Evolutionary conservation across 2,888 invertebrate genomes (phyloP).

Genomic region (Parascotia fuliginaria): DNA sequence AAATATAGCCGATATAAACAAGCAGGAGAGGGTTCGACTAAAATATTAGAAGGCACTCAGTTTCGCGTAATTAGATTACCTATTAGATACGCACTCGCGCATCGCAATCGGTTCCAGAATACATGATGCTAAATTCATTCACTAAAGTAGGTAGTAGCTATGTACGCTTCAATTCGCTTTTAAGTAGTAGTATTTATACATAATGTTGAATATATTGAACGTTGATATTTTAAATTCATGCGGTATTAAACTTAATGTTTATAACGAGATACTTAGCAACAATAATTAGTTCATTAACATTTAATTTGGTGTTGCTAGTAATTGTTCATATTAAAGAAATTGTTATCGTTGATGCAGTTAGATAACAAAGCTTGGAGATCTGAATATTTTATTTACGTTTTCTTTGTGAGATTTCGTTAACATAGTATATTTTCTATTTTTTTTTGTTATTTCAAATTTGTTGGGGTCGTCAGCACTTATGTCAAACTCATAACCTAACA

Average conservation of each 20-base stretch:
- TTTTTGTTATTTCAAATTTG: conserved; percentile 7
- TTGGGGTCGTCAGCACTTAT: not conserved
- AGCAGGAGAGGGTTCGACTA: conserved; percentile 72
- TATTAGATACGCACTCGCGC: conserved; percentile 54
- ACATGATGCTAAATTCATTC: conserved; percentile 12
- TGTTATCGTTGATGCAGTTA: conserved; percentile 27
- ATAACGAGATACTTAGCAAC: conserved; percentile 10
- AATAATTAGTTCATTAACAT: conserved; percentile 17
- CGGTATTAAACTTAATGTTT: too few relatives aligned
- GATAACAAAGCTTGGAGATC: conserved; percentile 19
- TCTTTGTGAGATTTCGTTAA: not conserved
- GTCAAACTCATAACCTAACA: not conserved
- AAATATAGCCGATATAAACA: conserved; percentile 80
- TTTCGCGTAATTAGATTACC: conserved; percentile 63
- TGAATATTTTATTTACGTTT: conserved; percentile 6
- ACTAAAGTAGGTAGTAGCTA: too few relatives aligned
- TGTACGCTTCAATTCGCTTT: too few relatives aligned
- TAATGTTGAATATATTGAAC: conserved; percentile 7
- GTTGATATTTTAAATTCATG: too few relatives aligned
- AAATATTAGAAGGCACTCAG: conserved; percentile 65
- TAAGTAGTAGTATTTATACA: not conserved
- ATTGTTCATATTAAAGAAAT: conserved; percentile 23
- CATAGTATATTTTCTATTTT: conserved; percentile 7
- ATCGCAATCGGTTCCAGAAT: conserved; percentile 38
- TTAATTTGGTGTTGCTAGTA: conserved; percentile 17